Percentiles rank a stretch among this genome's conserved stretches.
Conservation (phyloP, 2,113 vertebrate species). For the Leptosomus discolor region DNA sequence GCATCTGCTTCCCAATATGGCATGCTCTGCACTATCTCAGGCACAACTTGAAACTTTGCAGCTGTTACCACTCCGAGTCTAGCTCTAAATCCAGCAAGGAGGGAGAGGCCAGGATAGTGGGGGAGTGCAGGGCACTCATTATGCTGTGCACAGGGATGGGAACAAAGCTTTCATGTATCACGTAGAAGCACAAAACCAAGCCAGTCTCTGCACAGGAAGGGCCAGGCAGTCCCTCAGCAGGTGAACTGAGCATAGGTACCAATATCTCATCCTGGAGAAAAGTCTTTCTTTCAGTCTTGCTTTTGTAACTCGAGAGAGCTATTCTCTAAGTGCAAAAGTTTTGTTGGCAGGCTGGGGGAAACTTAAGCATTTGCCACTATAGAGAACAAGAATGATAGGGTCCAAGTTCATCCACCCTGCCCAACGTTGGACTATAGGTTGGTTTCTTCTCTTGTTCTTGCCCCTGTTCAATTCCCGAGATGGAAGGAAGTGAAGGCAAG, state of each 20-base stretch:
- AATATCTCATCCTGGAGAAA: background rate
- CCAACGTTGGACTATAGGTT: background rate
- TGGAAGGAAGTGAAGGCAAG: background rate
- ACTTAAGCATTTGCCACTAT: background rate
- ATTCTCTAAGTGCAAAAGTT: background rate
- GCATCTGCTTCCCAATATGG: constrained; percentile 58
- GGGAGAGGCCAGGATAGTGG: background rate
- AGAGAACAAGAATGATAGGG: background rate
- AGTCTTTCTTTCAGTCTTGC: background rate
- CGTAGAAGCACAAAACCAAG: background rate
- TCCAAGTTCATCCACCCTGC: background rate
- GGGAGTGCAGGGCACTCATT: background rate
- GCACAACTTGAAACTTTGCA: constrained; percentile 58
- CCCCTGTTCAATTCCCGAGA: background rate
- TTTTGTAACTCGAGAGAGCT: background rate
- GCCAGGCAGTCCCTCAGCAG: background rate
- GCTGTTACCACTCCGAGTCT: constrained; percentile 41
- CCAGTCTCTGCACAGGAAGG: background rate
- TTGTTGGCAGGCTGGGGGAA: background rate
- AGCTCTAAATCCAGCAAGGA: constrained; percentile 29
- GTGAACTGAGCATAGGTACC: background rate
- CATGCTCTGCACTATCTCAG: constrained; percentile 51
- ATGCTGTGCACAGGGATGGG: background rate
- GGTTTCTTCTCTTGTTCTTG: background rate
- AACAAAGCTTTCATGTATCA: background rate